Conservation (phyloP, 2,888 invertebrate genomes). For the Platycheirus rosarum region DNA sequence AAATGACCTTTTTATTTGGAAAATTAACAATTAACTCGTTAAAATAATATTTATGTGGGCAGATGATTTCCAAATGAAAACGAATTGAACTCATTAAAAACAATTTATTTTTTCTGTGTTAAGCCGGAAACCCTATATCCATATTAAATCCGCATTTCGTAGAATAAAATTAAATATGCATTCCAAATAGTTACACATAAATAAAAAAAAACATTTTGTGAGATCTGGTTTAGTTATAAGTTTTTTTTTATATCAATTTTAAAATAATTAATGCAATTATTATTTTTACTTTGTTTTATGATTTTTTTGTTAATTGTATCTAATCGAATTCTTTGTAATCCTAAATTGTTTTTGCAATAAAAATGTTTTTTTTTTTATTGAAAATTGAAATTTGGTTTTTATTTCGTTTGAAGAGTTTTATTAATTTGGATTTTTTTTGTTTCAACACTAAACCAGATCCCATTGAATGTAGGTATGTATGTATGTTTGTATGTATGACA, state of each 20-base stretch:
- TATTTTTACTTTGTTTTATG: neutral
- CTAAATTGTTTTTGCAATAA: constrained; percentile 40
- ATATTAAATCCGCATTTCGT: neutral
- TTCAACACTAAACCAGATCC: constrained; percentile 79
- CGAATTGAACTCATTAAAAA: no score
- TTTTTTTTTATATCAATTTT: constrained; percentile 24
- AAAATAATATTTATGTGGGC: no score
- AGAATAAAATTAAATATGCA: neutral
- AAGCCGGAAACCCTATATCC: neutral
- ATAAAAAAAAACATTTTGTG: constrained; percentile 16
- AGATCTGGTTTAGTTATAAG: constrained; percentile 63
- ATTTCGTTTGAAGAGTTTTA: neutral
- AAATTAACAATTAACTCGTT: no score
- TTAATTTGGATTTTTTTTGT: neutral
- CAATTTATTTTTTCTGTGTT: neutral
- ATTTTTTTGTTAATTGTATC: neutral
- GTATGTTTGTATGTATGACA: neutral
- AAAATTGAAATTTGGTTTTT: constrained; percentile 39
- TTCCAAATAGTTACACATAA: neutral
- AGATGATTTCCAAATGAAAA: no score
- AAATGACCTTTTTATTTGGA: no score
- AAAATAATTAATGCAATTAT: no score
- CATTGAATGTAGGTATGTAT: constrained; percentile 46
- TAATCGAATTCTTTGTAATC: neutral
- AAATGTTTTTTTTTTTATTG: constrained; percentile 42